A percentile compares a stretch with the other conserved stretches of the same genome.
Evolutionary conservation across 2,888 invertebrate species (phyloP).

Genomic region (Chaitophorus viminalis): DNA sequence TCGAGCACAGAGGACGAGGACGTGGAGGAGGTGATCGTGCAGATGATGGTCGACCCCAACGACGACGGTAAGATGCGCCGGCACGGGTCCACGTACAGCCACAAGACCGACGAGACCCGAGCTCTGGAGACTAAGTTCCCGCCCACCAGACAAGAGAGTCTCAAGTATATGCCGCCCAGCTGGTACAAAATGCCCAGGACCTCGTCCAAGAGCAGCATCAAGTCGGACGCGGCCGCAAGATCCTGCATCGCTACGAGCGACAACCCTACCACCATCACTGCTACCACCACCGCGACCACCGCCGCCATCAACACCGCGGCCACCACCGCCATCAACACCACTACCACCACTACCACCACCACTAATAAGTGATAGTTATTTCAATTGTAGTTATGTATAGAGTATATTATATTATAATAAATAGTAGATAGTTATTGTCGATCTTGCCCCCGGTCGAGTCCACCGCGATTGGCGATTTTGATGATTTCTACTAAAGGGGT

Average conservation of each 20-base stretch:
- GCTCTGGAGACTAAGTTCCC: constrained; percentile 41
- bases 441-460: too few species aligned
- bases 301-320: too few species aligned
- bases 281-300: not conserved
- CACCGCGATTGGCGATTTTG: too few species aligned
- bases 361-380: not conserved
- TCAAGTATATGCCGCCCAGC: constrained; percentile 63
- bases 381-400: not conserved
- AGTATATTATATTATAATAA: not conserved
- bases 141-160: constrained; percentile 45
- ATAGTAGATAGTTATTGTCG: not conserved
- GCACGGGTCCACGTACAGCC: constrained; percentile 44
- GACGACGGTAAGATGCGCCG: constrained; percentile 57
- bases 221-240: not conserved
- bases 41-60: constrained; percentile 70
- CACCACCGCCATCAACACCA: too few species aligned
- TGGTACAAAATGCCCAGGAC: constrained; percentile 63
- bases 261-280: not conserved
- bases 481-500: not conserved
- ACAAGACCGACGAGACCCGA: constrained; percentile 55
- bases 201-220: constrained; percentile 45
- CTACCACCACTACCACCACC: too few species aligned
- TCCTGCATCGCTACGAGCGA: not conserved
- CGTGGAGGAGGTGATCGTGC: constrained; percentile 71
- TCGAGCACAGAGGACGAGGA: constrained; percentile 69